A percentile compares a stretch with the other conserved stretches of the same genome.
phyloP scores from a whole-genome alignment of 2,888 invertebrate genomes.

The Stenotaenia linearis region DNA sequence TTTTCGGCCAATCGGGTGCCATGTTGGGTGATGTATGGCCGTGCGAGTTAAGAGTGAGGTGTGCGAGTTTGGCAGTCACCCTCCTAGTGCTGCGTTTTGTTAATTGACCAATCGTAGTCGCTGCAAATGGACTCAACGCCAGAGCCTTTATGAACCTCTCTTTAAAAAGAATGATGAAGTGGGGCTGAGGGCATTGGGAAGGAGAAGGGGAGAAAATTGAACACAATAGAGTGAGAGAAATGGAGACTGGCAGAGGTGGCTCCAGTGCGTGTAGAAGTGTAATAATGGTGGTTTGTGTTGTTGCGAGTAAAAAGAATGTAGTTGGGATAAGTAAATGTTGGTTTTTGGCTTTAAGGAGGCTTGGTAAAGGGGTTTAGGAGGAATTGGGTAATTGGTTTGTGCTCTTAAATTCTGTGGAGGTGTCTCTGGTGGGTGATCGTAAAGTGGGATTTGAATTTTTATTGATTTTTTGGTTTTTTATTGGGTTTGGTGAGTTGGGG shows the following conservation, averaged over 20 bases:
- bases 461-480: conserved; percentile 5
- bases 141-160: conserved; percentile 5
- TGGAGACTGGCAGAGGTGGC: background rate
- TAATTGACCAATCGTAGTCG: conserved; percentile 29
- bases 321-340: background rate
- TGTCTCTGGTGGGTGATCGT: background rate
- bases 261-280: background rate
- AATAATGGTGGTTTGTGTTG: background rate
- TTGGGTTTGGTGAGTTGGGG: background rate
- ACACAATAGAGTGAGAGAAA: background rate
- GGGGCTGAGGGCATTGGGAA: conserved; percentile 1
- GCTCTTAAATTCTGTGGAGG: background rate
- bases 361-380: background rate
- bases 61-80: background rate
- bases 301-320: background rate
- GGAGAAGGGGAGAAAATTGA: conserved; percentile 8
- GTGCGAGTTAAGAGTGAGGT: conserved; percentile 20
- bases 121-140: conserved; percentile 17
- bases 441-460: background rate
- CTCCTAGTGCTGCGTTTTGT: conserved; percentile 24
- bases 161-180: conserved; percentile 17
- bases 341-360: background rate
- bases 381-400: background rate
- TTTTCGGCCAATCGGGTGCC: background rate
- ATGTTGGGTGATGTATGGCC: conserved; percentile 7